Evolutionary conservation across 2,797 vertebrate species (phyloP), one percentile per base, ranked within the genome.

Genomic region (Notolabrus celidotus): DNA sequence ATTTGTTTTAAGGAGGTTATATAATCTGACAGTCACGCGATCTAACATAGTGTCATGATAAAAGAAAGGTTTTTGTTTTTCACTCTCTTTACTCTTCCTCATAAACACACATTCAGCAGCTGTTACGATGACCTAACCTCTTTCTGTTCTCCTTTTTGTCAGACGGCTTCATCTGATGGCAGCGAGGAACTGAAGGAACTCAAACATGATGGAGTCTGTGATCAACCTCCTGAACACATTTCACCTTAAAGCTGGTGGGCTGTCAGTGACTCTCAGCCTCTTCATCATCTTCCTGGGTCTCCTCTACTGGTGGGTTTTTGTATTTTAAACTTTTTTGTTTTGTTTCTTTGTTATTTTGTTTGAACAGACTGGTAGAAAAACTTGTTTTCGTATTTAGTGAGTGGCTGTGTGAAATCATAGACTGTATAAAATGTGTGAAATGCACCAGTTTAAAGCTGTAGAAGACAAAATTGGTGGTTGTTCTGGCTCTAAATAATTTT

Each of bases 241-340:
- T 47, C 57, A 76, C 59, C 17, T 60, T 0, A 76, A 90, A n/a
- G 22, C 56, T 47, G 85, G 84, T 38, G 83, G 87, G 15, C 31
- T 34, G 15, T 67, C 86, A 0, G 43, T 94, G 33, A 85, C 93
- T 0, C 17, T 94, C 33, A 46, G 82, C 39, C 86, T 95, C 60
- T 74, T 92, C 25, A 12, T 94, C n/a, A n/a, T 92, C 55, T 93
- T 93, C 53, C 64, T 90, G 1, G 71, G 54, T 55, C 87, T 92
- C 43, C 86, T 95, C 8, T 95, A 93, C 86, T 94, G 94, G 94
- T 95, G 63, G 89, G 89, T 84, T 19, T 29, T 60, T 49, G 3
- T 10, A 34, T n/a, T n/a, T n/a, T n/a, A n/a, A n/a, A n/a, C n/a
- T n/a, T n/a, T n/a, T n/a, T 58, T 14, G 43, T 42, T 71, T 73